Evolutionary conservation across 2,888 invertebrate species (phyloP).

Genomic region (Plagiodera versicolora): DNA sequence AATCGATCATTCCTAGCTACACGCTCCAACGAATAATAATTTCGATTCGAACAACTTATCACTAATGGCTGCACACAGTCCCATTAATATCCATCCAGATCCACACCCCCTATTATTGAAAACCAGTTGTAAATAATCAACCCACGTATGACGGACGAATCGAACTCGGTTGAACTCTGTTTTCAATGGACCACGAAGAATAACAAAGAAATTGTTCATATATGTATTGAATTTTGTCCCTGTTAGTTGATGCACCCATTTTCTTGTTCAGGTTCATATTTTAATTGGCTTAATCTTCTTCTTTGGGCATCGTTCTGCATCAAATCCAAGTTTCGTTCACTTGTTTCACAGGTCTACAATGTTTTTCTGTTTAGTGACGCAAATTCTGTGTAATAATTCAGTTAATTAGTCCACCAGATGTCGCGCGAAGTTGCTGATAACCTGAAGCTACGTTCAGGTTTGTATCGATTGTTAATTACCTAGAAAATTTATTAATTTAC

Average conservation of each 20-base stretch:
- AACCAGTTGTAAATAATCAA: slow-evolving; percentile 27
- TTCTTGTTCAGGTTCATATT: too few species aligned
- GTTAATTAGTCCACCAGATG: too few species aligned
- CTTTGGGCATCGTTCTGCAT: too few species aligned
- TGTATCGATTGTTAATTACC: too few species aligned
- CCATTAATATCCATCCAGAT: slow-evolving; percentile 26
- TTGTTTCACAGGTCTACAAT: too few species aligned
- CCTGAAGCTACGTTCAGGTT: too few species aligned
- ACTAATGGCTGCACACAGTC: slow-evolving; percentile 17
- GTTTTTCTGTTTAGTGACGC: too few species aligned
- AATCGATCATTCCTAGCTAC: slow-evolving; percentile 1
- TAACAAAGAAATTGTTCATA: not conserved
- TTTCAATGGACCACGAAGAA: not conserved
- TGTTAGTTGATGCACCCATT: not conserved
- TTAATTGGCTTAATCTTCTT: too few species aligned
- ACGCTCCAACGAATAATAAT: slow-evolving; percentile 6
- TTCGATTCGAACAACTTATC: slow-evolving; percentile 17
- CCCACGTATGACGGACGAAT: slow-evolving; percentile 27
- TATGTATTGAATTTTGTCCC: not conserved
- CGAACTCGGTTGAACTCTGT: slow-evolving; percentile 1
- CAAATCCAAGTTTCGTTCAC: too few species aligned
- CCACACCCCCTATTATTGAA: slow-evolving; percentile 22
- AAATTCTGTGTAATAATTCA: too few species aligned
- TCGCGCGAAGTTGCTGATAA: too few species aligned
- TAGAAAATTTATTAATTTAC: too few species aligned